phyloP scores from a whole-genome alignment of 2,113 vertebrate genomes.

The Cryptoleucopteryx plumbea region DNA sequence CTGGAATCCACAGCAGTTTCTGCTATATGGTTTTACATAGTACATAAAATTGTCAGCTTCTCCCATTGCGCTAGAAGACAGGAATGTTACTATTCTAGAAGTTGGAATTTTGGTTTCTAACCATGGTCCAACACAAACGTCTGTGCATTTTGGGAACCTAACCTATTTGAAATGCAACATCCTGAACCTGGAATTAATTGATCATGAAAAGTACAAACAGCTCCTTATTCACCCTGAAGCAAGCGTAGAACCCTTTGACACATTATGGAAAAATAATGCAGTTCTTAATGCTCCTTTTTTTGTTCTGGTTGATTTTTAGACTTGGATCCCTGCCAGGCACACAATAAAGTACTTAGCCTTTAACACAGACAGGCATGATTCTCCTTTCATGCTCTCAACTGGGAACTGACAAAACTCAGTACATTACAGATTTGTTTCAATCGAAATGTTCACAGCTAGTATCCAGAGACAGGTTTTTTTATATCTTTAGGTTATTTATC shows the following conservation, averaged over 20 bases:
- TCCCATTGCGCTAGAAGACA: conserved; percentile 75
- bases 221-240: conserved; percentile 62
- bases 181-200: conserved; percentile 76
- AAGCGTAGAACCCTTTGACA: conserved; percentile 63
- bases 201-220: conserved; percentile 74
- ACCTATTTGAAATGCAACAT: conserved; percentile 70
- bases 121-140: conserved; percentile 73
- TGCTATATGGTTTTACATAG: conserved; percentile 65
- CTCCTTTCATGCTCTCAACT: conserved; percentile 37
- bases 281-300: conserved; percentile 63
- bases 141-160: conserved; percentile 70
- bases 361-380: conserved; percentile 58
- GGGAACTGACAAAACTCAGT: conserved; percentile 57
- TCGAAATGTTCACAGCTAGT: background rate
- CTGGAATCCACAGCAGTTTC: conserved; percentile 71
- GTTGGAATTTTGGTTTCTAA: conserved; percentile 74
- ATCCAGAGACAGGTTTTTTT: conserved; percentile 4
- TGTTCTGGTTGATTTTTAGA: conserved; percentile 64
- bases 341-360: conserved; percentile 69
- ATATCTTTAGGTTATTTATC: conserved; percentile 8
- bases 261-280: conserved; percentile 75
- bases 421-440: conserved; percentile 33
- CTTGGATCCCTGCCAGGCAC: conserved; percentile 66
- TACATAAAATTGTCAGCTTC: conserved; percentile 75
- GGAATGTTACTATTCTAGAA: conserved; percentile 78